Base-by-base conservation (phyloP, 2,888 invertebrate species). In the Chrysolina oricalcia region DNA sequence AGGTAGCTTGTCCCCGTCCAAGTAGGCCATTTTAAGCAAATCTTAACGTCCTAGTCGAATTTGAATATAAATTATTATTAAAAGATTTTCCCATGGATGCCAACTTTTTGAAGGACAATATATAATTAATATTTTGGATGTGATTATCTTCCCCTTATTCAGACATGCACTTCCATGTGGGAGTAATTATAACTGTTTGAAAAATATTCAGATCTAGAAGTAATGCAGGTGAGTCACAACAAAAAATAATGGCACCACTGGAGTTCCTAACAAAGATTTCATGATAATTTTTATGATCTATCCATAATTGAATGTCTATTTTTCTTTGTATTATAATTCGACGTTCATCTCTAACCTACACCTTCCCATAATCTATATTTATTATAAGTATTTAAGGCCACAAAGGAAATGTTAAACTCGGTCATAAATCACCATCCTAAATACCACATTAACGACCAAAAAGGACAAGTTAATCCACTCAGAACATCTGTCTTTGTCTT, bases 381-480 rank as follows among this genome's bases (percentile, higher is more conserved):
- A 83, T 83, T 81, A 79, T 81, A 73, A 80, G 78, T 78, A 78
- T 84, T 85, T 82, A 84, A 83, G 80, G 77, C 82, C 81, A 85
- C 83, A 85, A 85, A 85, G 82, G 82, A 83, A 84, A 79, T 83
- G 82, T 83, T 84, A 84, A 85, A 84, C 79, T 78, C 79, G 74
- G 40, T 81, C 84, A 84, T 86, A 86, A 86, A 86, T 86, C 85
- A 86, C 81, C 73, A 75, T 76, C 75, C 82, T 85, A 85, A 86
- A 76, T 73, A 73, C 73, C 68, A 63, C 76, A 76, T 76, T 73
- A 76, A 76, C 73, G 70, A 76, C 82, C 80, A 81, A 85, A 83
- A 85, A 78, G 74, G 77, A 78, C 77, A 79, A 76, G 77, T 79
- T 78, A 83, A 79, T 79, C 79, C 77, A 74, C 67, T 71, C 73